Base-by-base conservation (phyloP, 2,113 vertebrate genomes). In the Axis porcinus region DNA sequence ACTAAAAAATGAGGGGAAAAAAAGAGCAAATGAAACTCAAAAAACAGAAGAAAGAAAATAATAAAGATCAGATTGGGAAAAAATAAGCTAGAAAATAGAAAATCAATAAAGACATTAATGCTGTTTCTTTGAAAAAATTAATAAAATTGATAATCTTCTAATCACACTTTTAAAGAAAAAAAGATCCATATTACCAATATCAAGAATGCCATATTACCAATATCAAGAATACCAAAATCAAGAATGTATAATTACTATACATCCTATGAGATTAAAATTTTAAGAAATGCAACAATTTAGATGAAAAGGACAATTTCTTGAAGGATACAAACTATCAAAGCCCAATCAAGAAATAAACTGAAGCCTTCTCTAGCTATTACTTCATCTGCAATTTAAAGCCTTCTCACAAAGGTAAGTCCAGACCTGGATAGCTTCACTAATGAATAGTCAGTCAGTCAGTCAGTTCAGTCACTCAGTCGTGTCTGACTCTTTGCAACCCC, bases 21-120 rank as follows among this genome's bases (percentile, higher is more conserved):
- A 86, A 89, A 23, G 14, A 82, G 2, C 10, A 94, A 67, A 57
- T 45, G n/a, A 74, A 52, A 55, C 1, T 14, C 4, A 76, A 60
- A 90, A 76, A 89, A 86, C 27, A 28, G 36, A 91, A 67, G 21
- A 60, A 74, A 47, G 43, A 52, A 94, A 97, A 89, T 78, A 40
- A 52, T 40, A 91, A 94, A 74, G 17, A 45, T 55, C 0, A 15
- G 47, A 79, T 5, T n/a, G 7, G 54, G 21, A 15, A 33, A 79
- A 84, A 58, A 30, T 36, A 13, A 54, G 33, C 36, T 52, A 64
- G 36, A 79, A 86, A 85, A 76, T 45, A 57, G 14, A 74, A 82
- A 62, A 55, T 36, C 4, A 91, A 30, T 30, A 67, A 3, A 76
- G 2, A 76, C 83, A 78, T 67, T 52, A 86, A 52, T 64, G 50